Base-by-base conservation (phyloP, 1,140 invertebrate species). In the Drosophila azteca region DNA sequence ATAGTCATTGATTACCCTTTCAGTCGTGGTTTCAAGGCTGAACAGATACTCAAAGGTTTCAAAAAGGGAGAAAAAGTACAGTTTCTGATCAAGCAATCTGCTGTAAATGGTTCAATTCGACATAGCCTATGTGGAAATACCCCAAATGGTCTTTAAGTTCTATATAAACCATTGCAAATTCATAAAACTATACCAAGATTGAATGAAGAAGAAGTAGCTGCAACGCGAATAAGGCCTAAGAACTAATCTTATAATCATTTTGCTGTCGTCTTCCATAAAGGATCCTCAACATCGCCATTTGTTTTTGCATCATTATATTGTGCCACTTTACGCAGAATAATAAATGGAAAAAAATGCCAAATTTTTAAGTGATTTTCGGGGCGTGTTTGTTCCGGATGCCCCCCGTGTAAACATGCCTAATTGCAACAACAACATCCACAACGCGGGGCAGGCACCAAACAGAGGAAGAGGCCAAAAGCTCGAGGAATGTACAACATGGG, bases 351-450 rank as follows among this genome's bases (percentile, higher is more conserved):
- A 31, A 52, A 62, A 49, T 72, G 69, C 44, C 66, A 69, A 57
- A 20, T 20, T 69, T 69, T 72, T 72, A 72, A 72, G 68, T 72
- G 62, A 75, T 75, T 76, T 75, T 44, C 35, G 29, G 62, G 44
- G 39, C 46, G 20, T 74, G 60, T 75, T 71, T 58, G 61, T 7
- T 35, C 41, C 39, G 31, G n/a, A 26, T 48, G 53, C 54, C 50
- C 31, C 31, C 35, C 35, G 49, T 50, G 72, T 51, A 75, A 75
- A 75, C 73, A 76, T 24, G 43, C 45, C 72, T 76, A 76, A 76
- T 76, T 76, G 73, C 73, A 76, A 68, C 72, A 76, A 76, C 72
- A 76, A 31, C 31, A 31, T 31, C 8, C 8, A 9, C 8, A 31
- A 48, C 45, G 64, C 45, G 64, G 17, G 51, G 24, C 48, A 61